Conservation (phyloP, 2,797 vertebrate genomes). For the Toxotes lorentzi region DNA sequence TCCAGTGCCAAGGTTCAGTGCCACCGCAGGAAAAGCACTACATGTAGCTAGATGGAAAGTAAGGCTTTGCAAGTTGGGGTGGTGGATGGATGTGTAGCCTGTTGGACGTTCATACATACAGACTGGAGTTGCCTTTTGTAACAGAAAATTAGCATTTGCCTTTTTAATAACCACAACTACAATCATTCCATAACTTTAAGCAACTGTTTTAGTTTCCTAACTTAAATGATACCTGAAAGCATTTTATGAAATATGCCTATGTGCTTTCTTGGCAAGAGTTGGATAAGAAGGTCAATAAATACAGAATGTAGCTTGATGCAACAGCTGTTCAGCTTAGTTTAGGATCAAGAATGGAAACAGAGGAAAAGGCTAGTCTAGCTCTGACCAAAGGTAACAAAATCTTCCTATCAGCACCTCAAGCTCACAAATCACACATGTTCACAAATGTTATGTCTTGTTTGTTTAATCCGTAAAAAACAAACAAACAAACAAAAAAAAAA, state of each 20-base stretch:
- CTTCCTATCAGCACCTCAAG: background rate
- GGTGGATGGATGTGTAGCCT: background rate
- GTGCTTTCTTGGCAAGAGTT: too few species aligned
- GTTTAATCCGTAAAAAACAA: background rate
- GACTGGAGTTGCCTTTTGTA: background rate
- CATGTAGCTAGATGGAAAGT: background rate
- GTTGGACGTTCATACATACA: background rate
- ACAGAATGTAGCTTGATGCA: too few species aligned
- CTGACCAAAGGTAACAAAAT: background rate
- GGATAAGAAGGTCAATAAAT: too few species aligned
- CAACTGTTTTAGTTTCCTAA: too few species aligned
- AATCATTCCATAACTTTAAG: background rate
- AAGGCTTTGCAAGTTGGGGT: background rate
- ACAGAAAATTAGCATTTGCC: background rate
- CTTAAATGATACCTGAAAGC: too few species aligned
- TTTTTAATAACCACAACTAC: too few species aligned
- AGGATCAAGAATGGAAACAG: too few species aligned
- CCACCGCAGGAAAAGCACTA: background rate
- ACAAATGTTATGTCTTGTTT: background rate
- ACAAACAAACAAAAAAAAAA: too few species aligned
- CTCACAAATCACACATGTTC: background rate
- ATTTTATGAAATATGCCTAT: too few species aligned
- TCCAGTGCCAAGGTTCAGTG: background rate
- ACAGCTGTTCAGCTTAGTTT: too few species aligned
- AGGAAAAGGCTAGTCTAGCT: too few species aligned